Percentiles rank a stretch among this genome's conserved stretches.
phyloP scores from a whole-genome alignment of 2,113 vertebrate genomes.

The Ondatra zibethicus region DNA sequence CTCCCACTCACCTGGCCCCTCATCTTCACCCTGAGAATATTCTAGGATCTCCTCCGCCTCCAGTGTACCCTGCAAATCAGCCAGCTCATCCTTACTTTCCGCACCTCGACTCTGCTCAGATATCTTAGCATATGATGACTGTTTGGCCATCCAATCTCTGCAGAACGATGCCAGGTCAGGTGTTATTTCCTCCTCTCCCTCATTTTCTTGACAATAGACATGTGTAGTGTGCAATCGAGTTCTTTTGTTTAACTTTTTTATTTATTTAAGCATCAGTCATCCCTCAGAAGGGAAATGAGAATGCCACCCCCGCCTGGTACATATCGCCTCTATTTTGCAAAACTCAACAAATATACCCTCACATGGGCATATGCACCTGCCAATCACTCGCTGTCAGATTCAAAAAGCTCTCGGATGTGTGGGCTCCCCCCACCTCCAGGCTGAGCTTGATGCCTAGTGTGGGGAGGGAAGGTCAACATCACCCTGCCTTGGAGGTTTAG shows the following conservation, averaged over 20 bases:
- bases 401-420: background rate
- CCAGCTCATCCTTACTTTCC: background rate
- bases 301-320: background rate
- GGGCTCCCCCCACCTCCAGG: background rate
- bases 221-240: background rate
- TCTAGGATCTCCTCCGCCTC: background rate
- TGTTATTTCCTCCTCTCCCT: conserved; percentile 28
- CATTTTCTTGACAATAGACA: conserved; percentile 54
- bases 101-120: background rate
- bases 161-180: background rate
- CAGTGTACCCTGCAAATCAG: background rate
- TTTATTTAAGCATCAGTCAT: background rate
- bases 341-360: background rate
- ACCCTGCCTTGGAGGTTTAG: background rate
- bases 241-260: background rate
- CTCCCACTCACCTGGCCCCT: background rate
- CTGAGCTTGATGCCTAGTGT: background rate
- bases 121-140: background rate
- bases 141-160: background rate
- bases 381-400: background rate
- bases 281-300: conserved; percentile 27
- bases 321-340: conserved; percentile 19
- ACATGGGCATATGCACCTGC: background rate
- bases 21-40: background rate
- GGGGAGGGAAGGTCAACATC: conserved; percentile 9